Base-by-base conservation (phyloP, 2,888 invertebrate species). In the Leucophora obtusa region DNA sequence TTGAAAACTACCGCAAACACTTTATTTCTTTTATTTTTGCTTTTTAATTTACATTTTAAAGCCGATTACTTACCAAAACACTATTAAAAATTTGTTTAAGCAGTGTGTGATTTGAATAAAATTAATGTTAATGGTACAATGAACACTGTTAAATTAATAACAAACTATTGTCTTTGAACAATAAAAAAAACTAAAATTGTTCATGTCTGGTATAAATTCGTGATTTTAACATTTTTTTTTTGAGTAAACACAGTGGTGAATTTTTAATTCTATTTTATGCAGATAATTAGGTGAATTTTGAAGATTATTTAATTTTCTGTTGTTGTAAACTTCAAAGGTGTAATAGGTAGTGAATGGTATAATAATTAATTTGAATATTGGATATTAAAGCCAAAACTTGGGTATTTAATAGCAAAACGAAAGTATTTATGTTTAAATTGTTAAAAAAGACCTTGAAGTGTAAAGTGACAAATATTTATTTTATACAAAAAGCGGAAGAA, bases 381-480 rank as follows among this genome's bases (percentile, higher is more conserved):
- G 11, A 50, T 70, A 63, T 18, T 33, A 8, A 38, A 28, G 53
- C 60, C 58, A 63, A 58, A 35, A 70, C 62, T 28, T 43, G 18
- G 17, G 33, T 82, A 83, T 82, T 83, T 83, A 83, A 80, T 75
- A 65, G 69, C 69, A 53, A 54, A 78, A 82, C 53, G 70, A 80
- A 82, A 80, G 62, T 59, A 28, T 65, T 50, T 51, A 14, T 18
- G 15, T 58, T 74, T 75, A 50, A 47, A 68, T 78, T 78, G 63
- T 65, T 51, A 53, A 65, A 68, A 21, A 58, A 75, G 58, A 75
- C 69, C 69, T 75, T 77, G 75, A 66, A 51, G 78, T 60, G 79
- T 58, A 15, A 66, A 75, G 71, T 21, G 50, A 35, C 6, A 51
- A 24, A 53, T 28, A 15, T 63, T 28, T 43, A 14, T 21, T 38